Evolutionary conservation across 1,140 invertebrate genomes (phyloP), one percentile per base, ranked within the genome.

Genomic region (Tachypleus tridentatus): DNA sequence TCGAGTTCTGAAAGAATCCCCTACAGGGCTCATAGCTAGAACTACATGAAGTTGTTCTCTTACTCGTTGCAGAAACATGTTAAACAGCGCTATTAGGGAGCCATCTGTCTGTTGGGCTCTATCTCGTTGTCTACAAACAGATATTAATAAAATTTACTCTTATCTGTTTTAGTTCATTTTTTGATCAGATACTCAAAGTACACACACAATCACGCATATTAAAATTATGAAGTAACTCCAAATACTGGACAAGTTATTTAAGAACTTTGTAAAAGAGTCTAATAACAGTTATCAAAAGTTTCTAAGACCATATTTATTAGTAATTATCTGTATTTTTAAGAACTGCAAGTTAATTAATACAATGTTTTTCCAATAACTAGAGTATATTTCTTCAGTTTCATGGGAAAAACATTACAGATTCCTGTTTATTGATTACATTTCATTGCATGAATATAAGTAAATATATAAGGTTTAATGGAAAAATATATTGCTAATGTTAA

Each of bases 21-120:
- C 93, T 72, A 93, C 93, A 1, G 94, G 91, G 63, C 89, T 94
- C 90, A 97, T 95, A 3, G 90, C 85, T 49, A 98, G 75, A 2
- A 93, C 87, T 63, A 97, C 85, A 74, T 98, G 94, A 7, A 98
- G 78, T 76, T 97, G 94, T 73, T 97, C 91, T 63, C 90, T 84
- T 7, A 91, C 87, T 67, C 92, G 85, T 75, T 89, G 82, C 11
- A 96, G 84, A 75, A 98, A 97, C 71, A 96, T 85, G 79, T 94
- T 93, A 76, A 93, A 96, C n/a, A 97, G 76, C 0, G 92, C 88
- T 0, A 89, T 86, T 0, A 86, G 83, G 72, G 89, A 93, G 3
- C 93, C 93, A 77, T 96, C 93, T 0, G 93, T 96, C 80, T 84
- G 78, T 65, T 77, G 77, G 6, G 73, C 62, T 66, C 78, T 78